Evolutionary conservation across 2,888 invertebrate species (phyloP).

Genomic region (Brachypalpus laphriformis): DNA sequence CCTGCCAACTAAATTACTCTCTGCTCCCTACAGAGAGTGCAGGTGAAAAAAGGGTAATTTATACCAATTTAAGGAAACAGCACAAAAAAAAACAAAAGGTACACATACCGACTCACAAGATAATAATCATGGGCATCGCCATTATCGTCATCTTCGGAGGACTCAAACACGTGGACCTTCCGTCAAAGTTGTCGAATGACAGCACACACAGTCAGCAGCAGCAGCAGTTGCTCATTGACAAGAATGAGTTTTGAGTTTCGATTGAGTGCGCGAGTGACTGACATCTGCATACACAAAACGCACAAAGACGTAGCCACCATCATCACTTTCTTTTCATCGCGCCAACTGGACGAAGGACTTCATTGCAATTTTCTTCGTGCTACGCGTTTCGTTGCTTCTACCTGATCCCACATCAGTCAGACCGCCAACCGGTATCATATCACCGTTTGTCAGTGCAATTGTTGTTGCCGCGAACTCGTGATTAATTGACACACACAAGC

Average conservation of each 20-base stretch:
- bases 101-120: constrained; percentile 46
- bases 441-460: constrained; percentile 52
- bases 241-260: constrained; percentile 66
- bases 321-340: constrained; percentile 58
- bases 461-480: constrained; percentile 68
- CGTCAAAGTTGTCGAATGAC: constrained; percentile 68
- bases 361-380: constrained; percentile 40
- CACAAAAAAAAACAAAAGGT: neutral
- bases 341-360: constrained; percentile 60
- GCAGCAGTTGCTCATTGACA: constrained; percentile 59
- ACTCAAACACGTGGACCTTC: constrained; percentile 2
- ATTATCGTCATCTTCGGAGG: constrained; percentile 51
- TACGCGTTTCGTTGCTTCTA: constrained; percentile 39
- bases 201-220: constrained; percentile 9
- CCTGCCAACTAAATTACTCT: constrained; percentile 47
- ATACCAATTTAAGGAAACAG: constrained; percentile 57
- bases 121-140: constrained; percentile 68
- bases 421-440: constrained; percentile 73
- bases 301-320: neutral
- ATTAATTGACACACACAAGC: constrained; percentile 74
- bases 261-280: constrained; percentile 69
- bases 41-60: constrained; percentile 71
- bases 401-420: constrained; percentile 69
- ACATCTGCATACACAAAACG: constrained; percentile 66
- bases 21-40: neutral